Base-by-base conservation (phyloP, 2,113 vertebrate species). In the Eudyptes chrysolophus region DNA sequence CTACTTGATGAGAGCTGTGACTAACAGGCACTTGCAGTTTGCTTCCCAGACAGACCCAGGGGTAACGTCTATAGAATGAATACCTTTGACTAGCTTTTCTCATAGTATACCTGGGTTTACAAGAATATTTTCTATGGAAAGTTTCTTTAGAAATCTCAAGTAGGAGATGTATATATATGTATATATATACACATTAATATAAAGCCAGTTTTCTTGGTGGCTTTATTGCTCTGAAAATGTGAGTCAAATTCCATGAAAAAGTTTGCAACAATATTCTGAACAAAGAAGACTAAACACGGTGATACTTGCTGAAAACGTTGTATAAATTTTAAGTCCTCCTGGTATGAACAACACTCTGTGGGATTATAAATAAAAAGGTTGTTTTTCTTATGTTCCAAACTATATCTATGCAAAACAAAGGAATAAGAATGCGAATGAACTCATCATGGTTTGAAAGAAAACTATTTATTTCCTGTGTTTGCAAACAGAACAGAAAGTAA, bases 321-420 rank as follows among this genome's bases (percentile, higher is more conserved):
- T 68, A 66, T 92, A 71, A 94, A 83, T 95, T 88, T 94, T 68
- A 89, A 84, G 87, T 94, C 30, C 30, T 70, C 44, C 61, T 92
- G 29, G 34, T n/a, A 69, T 60, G 57, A 89, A 51, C 42, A 83
- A 76, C 29, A 90, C 24, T 64, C 17, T n/a, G 14, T 90, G 46
- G n/a, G 60, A 93, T 25, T 75, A 89, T 79, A 93, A 95, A 89
- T 87, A 75, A 94, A 93, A 38, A 49, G 27, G 13, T 13, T 71
- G 16, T 2, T 19, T 94, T 97, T 96, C 48, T 91, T 90, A 64
- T 83, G 61, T 86, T 97, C 84, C 54, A 95, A 75, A 68, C 42
- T 68, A 46, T 89, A 76, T 48, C 36, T 87, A 11, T 64, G 18
- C 44, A 87, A 94, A 97, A 80, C 21, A 72, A 96, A 82, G 19